Percentiles rank a stretch among this genome's conserved stretches.
Evolutionary conservation across 2,888 invertebrate genomes (phyloP).

Genomic region (Metalampra italica): DNA sequence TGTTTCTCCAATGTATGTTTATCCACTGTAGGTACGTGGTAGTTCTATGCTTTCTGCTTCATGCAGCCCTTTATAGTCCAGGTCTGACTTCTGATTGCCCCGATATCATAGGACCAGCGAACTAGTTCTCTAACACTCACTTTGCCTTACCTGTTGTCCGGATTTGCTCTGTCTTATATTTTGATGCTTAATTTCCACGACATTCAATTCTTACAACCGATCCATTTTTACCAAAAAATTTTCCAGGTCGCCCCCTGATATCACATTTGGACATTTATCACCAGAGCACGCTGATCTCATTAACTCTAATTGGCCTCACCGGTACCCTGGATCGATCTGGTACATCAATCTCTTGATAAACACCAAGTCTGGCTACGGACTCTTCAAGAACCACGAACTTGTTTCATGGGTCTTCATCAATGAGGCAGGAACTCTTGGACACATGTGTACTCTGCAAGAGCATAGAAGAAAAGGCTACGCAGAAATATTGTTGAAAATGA

Average conservation of each 20-base stretch:
- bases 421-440: slow-evolving; percentile 24
- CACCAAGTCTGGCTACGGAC: slow-evolving; percentile 22
- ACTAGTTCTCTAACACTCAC: no score
- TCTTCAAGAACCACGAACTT: slow-evolving; percentile 20
- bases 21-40: no score
- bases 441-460: slow-evolving; percentile 22
- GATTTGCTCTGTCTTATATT: no score
- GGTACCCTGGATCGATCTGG: slow-evolving; percentile 21
- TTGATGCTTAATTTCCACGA: no score
- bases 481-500: slow-evolving; percentile 37
- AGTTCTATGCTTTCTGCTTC: no score
- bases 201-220: not conserved
- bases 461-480: slow-evolving; percentile 39
- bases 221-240: not conserved
- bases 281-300: slow-evolving; percentile 24
- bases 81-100: no score
- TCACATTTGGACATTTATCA: slow-evolving; percentile 23
- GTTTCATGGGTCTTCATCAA: slow-evolving; percentile 26
- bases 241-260: slow-evolving; percentile 27
- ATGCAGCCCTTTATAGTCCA: no score
- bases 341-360: slow-evolving; percentile 18
- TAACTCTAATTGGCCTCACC: slow-evolving; percentile 33
- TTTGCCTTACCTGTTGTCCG: no score
- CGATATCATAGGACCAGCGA: no score
- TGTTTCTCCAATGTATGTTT: no score